A percentile compares a stretch with the other conserved stretches of the same genome.
Evolutionary conservation across 92 coral and sea anemone genomes (phyloP).

Genomic region (Palythoa heliodiscus): DNA sequence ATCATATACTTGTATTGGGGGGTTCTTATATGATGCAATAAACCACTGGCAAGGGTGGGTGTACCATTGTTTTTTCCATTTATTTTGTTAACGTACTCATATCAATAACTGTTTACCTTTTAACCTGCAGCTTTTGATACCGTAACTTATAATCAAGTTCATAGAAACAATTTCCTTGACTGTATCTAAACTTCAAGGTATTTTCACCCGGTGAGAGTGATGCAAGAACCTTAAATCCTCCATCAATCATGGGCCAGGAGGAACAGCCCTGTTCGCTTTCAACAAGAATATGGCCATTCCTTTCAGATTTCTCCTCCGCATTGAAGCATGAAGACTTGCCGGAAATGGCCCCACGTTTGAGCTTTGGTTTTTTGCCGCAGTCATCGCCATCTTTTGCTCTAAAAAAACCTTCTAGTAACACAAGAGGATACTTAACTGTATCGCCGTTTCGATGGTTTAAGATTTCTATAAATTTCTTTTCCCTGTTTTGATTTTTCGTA

Average conservation of each 20-base stretch:
- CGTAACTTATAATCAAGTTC: slow-evolving; percentile 49
- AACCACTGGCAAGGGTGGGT: no score
- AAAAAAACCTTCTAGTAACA: slow-evolving; percentile 71
- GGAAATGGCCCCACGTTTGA: not conserved
- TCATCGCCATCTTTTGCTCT: not conserved
- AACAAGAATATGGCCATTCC: slow-evolving; percentile 43
- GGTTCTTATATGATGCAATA: no score
- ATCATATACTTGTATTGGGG: no score
- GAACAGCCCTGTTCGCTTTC: slow-evolving; percentile 53
- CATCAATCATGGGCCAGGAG: slow-evolving; percentile 71
- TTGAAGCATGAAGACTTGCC: not conserved
- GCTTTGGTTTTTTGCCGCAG: not conserved
- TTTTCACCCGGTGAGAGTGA: slow-evolving; percentile 71
- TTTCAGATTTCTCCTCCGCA: not conserved
- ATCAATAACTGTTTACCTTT: slow-evolving; percentile 52
- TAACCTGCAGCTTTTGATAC: slow-evolving; percentile 54
- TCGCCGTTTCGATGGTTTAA: slow-evolving; percentile 65
- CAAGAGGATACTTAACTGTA: slow-evolving; percentile 74
- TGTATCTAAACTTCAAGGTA: slow-evolving; percentile 51
- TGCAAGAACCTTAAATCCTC: slow-evolving; percentile 82
- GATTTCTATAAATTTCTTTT: slow-evolving; percentile 25
- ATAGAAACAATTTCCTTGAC: slow-evolving; percentile 14
- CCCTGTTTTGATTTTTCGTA: not conserved
- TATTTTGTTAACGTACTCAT: not conserved
- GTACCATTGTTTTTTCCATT: no score